Percentiles rank a stretch among this genome's conserved stretches.
Evolutionary conservation across 2,888 invertebrate genomes (phyloP).

Genomic region (Ophion obscuratus): DNA sequence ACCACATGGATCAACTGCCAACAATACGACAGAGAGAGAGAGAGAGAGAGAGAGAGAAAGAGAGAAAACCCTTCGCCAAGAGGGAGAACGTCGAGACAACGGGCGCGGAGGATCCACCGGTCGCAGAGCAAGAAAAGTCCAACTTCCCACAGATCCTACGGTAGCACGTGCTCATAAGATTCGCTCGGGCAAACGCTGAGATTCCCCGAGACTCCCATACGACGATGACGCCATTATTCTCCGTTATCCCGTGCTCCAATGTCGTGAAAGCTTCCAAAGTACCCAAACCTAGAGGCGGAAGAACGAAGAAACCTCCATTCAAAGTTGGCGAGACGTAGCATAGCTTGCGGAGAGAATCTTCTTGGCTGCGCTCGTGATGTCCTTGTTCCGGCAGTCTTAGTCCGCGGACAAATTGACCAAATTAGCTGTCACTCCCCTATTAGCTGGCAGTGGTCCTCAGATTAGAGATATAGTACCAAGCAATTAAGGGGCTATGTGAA

Average conservation of each 20-base stretch:
- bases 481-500: conserved; percentile 26
- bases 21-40: conserved; percentile 46
- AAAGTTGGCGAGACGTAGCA: conserved; percentile 9
- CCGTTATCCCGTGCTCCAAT: conserved; percentile 1
- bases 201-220: not conserved
- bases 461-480: conserved; percentile 11
- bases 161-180: conserved; percentile 39
- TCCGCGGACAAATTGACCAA: conserved; percentile 55
- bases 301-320: conserved; percentile 17
- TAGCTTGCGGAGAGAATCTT: conserved; percentile 33
- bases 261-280: not conserved
- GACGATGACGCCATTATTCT: conserved; percentile 22
- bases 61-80: conserved; percentile 21
- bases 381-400: not conserved
- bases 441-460: conserved; percentile 38
- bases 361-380: conserved; percentile 11
- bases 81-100: conserved; percentile 14
- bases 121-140: conserved; percentile 24
- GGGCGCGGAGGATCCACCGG: not conserved
- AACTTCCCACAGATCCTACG: conserved; percentile 8
- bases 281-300: not conserved
- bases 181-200: not conserved
- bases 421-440: conserved; percentile 17
- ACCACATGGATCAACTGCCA: conserved; percentile 25
- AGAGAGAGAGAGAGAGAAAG: not conserved